Evolutionary conservation across 1,140 invertebrate genomes (phyloP).

Genomic region (Drosophila pseudoobscura): DNA sequence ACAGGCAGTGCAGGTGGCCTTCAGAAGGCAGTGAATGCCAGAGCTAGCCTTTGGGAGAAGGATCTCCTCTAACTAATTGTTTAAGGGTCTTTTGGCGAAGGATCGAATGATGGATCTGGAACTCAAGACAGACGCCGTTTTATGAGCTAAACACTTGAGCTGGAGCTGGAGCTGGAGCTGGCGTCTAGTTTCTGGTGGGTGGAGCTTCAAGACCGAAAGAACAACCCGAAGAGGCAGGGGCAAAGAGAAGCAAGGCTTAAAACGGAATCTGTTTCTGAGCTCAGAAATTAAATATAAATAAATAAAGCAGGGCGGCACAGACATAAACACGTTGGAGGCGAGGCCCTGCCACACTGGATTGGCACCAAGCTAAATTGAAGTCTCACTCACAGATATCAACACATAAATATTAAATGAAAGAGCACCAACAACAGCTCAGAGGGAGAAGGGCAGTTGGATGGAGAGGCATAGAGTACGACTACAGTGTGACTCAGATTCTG

Average conservation of each 20-base stretch:
- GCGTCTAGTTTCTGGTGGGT: no score
- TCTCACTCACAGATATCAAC: constrained; percentile 76
- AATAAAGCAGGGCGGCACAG: constrained; percentile 29
- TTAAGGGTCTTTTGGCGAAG: no score
- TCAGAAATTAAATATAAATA: constrained; percentile 68
- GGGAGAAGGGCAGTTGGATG: constrained; percentile 5
- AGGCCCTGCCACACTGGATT: constrained; percentile 10
- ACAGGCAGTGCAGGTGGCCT: no score
- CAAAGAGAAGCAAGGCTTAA: background rate
- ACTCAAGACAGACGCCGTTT: no score
- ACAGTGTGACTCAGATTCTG: constrained; percentile 27
- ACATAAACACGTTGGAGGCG: background rate
- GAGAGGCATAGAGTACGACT: background rate
- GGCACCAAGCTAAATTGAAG: constrained; percentile 66
- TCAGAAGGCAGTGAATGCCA: no score
- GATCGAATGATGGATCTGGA: no score
- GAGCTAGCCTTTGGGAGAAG: no score
- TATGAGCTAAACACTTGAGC: no score
- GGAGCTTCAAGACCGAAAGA: no score
- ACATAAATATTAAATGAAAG: constrained; percentile 74
- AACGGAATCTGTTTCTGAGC: constrained; percentile 2
- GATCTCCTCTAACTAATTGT: no score
- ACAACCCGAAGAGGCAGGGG: background rate
- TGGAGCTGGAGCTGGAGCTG: no score
- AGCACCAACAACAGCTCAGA: constrained; percentile 22